Evolutionary conservation across 2,888 invertebrate genomes (phyloP).

Genomic region (Anoplius nigerrimus): DNA sequence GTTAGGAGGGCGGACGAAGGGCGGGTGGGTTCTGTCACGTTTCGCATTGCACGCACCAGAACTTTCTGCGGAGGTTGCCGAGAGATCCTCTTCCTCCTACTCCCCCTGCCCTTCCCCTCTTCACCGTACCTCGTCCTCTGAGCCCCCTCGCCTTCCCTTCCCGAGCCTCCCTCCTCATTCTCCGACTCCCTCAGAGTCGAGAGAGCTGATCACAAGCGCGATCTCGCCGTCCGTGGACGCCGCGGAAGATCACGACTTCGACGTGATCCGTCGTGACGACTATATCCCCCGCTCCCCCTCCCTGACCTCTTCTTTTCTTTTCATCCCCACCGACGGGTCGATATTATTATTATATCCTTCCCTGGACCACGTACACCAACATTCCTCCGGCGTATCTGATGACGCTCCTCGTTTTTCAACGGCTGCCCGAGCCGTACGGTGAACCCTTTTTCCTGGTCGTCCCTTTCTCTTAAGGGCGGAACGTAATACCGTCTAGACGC

Average conservation of each 20-base stretch:
- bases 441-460: background rate
- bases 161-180: constrained; percentile 13
- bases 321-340: constrained; percentile 21
- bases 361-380: constrained; percentile 50
- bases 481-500: constrained; percentile 13
- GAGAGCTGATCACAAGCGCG: constrained; percentile 66
- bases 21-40: constrained; percentile 71
- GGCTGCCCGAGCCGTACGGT: constrained; percentile 3
- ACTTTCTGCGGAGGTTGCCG: constrained; percentile 53
- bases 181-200: constrained; percentile 41
- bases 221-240: constrained; percentile 60
- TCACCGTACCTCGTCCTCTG: constrained; percentile 11
- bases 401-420: constrained; percentile 24
- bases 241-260: constrained; percentile 57
- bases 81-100: constrained; percentile 29
- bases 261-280: constrained; percentile 68
- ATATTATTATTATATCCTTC: constrained; percentile 57
- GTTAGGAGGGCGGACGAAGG: constrained; percentile 67
- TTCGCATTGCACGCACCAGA: constrained; percentile 73
- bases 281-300: constrained; percentile 47
- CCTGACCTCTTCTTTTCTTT: constrained; percentile 12
- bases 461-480: background rate
- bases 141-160: constrained; percentile 9
- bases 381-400: constrained; percentile 39
- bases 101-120: constrained; percentile 10